A percentile compares a stretch with the other conserved stretches of the same genome.
These are phyloP conservation scores for Xiphophorus birchmanni DNA, from an alignment of 2,797 vertebrate species.

Conservation along the genomic window DNA sequence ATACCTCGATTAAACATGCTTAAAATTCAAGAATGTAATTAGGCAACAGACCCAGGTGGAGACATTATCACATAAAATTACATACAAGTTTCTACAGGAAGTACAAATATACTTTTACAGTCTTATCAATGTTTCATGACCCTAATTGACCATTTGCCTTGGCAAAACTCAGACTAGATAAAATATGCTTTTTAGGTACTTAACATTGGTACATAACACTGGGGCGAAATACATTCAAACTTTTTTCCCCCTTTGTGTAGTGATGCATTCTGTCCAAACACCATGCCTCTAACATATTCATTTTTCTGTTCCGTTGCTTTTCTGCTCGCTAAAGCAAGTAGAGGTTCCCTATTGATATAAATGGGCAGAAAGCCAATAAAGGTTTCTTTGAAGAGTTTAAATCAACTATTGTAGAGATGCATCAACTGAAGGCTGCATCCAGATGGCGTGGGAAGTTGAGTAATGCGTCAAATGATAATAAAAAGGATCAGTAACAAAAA, in stretches of 20 bases:
- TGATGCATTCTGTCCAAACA: conserved; percentile 8
- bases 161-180: not conserved
- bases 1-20: not conserved
- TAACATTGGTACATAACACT: not conserved
- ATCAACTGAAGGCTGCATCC: conserved; percentile 22
- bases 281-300: conserved; percentile 14
- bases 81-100: not conserved
- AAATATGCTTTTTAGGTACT: not conserved
- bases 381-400: conserved; percentile 34
- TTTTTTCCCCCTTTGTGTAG: not conserved
- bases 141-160: not conserved
- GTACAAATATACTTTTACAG: not conserved
- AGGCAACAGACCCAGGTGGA: not conserved
- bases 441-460: conserved; percentile 23
- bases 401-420: conserved; percentile 42
- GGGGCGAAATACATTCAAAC: not conserved
- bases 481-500: not conserved
- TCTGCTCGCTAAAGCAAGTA: conserved; percentile 14
- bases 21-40: not conserved
- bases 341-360: conserved; percentile 52
- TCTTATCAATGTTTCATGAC: not conserved
- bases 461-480: conserved; percentile 22
- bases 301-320: conserved; percentile 24
- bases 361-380: conserved; percentile 43
- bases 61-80: not conserved